phyloP scores from a whole-genome alignment of 2,113 vertebrate genomes.

The Mormyrus iriodes region DNA sequence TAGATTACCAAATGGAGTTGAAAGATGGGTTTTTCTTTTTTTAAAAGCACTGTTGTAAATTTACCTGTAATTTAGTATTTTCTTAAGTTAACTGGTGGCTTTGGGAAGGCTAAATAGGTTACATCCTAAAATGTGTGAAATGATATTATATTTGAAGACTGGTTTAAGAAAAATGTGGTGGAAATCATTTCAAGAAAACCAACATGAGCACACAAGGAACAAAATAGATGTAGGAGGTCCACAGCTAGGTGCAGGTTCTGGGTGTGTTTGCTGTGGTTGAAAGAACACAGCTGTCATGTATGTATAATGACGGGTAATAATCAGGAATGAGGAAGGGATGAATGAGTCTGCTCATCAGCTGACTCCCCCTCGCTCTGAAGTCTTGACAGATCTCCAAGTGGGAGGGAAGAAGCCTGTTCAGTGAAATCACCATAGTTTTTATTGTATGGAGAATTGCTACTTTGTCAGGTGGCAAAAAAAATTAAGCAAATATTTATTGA shows the following conservation, averaged over 20 bases:
- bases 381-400: not conserved
- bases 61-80: not conserved
- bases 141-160: not conserved
- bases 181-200: not conserved
- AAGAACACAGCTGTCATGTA: not conserved
- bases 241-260: not conserved
- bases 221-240: not conserved
- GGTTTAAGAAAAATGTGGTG: not conserved
- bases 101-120: not conserved
- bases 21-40: not conserved
- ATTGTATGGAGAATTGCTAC: not conserved
- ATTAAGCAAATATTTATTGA: not conserved
- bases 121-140: not conserved
- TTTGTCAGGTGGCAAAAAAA: not conserved
- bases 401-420: not conserved
- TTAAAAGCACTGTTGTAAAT: not conserved
- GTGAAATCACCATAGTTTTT: not conserved
- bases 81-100: not conserved
- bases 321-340: not conserved
- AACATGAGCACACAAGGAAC: not conserved
- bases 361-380: too few species aligned
- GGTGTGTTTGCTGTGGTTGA: not conserved
- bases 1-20: not conserved
- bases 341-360: not conserved
- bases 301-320: not conserved